phyloP scores from a whole-genome alignment of 2,113 vertebrate species.

The Podarcis muralis region DNA sequence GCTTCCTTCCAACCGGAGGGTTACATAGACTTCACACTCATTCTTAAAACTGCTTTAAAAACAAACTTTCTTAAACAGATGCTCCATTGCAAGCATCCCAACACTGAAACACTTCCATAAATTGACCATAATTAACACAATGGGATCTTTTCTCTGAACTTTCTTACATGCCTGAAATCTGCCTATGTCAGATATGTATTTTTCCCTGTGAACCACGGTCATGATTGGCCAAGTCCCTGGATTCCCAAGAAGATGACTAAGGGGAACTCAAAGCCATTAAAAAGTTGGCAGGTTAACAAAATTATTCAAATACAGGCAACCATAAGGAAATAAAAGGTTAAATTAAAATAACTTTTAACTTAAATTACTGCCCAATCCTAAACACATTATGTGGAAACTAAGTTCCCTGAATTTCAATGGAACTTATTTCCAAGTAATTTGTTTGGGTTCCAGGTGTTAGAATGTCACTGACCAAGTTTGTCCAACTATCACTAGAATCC shows the following conservation, averaged over 20 bases:
- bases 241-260: not conserved
- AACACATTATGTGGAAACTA: not conserved
- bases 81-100: not conserved
- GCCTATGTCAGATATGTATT: not conserved
- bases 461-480: constrained; percentile 16
- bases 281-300: not conserved
- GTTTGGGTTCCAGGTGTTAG: constrained; percentile 20
- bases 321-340: too few relatives aligned
- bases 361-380: not conserved
- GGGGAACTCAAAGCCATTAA: not conserved
- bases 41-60: not conserved
- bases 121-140: constrained; percentile 26
- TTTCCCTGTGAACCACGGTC: not conserved
- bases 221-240: not conserved
- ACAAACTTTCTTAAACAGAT: constrained; percentile 16
- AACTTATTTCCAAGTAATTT: constrained; percentile 22
- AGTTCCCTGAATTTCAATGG: not conserved
- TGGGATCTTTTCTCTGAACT: constrained; percentile 13
- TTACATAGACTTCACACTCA: constrained; percentile 3
- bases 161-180: not conserved
- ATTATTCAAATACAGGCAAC: not conserved
- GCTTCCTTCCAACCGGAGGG: constrained; percentile 2
- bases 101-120: not conserved
- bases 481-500: not conserved
- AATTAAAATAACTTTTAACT: not conserved